Base-by-base conservation (phyloP, 2,888 invertebrate genomes). In the Gymnocheta viridis region DNA sequence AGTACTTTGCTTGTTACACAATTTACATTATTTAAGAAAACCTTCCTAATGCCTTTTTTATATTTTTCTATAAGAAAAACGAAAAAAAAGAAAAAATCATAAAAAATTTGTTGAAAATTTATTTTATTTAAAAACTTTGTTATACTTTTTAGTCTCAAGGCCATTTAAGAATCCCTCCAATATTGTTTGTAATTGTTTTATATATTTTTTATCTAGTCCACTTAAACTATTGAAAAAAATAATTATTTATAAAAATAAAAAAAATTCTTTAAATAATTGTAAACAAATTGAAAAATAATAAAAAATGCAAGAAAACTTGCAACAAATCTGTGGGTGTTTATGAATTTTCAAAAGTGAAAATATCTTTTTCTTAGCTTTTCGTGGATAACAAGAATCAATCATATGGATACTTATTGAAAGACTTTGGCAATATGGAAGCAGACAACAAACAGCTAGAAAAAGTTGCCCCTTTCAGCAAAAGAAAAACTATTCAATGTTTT, bases 291-390 rank as follows among this genome's bases (percentile, higher is more conserved):
- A 32, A 35, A 49, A 60, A 58, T 24, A 49, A n/a, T 64, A 72
- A 64, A 81, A 78, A 78, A 58, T 78, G 78, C 82, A 82, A 82
- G 81, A 69, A 74, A 78, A 74, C 78, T 81, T 82, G 81, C 78
- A 66, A 73, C 27, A 56, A 84, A 84, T 64, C 2, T n/a, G 2
- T 0, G 14, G 7, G 14, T n/a, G 17, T 32, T 58, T 19, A 19
- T 54, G 6, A 60, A 22, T 38, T 38, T 19, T 7, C 22, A 14
- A 7, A 2, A 1, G 6, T 38, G 22, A 14, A 10, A 12, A 32
- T n/a, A n/a, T n/a, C n/a, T n/a, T n/a, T n/a, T n/a, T n/a, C n/a
- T n/a, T n/a, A n/a, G 14, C 12, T 38, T 38, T 38, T 4, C 14
- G 38, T 35, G 6, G 41, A n/a, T n/a, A n/a, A n/a, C n/a, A n/a